These are phyloP conservation scores for Nudaria mundana DNA, from an alignment of 2,888 invertebrate genomes.

Conservation along the genomic window DNA sequence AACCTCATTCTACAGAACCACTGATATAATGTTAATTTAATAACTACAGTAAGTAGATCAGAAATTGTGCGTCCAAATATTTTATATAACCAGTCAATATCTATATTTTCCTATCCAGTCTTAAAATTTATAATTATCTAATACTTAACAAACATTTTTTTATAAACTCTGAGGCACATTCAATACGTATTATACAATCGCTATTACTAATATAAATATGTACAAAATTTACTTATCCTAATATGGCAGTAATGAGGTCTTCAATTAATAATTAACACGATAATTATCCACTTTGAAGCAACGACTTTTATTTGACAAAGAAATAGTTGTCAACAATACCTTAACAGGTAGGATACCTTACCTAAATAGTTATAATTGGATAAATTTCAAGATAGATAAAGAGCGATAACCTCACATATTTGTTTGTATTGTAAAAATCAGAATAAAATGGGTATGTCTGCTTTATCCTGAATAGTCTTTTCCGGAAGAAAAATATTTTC, in stretches of 20 bases:
- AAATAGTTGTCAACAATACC: constrained; percentile 6
- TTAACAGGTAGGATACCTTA: not conserved
- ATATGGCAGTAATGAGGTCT: constrained; percentile 78
- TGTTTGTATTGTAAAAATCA: not conserved
- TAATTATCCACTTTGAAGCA: constrained; percentile 5
- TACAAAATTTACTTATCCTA: constrained; percentile 62
- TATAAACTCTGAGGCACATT: constrained; percentile 78
- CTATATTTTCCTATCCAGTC: constrained; percentile 53
- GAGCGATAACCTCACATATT: constrained; percentile 18
- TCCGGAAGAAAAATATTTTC: too few species aligned
- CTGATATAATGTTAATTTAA: constrained; percentile 5
- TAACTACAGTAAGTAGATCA: constrained; percentile 24
- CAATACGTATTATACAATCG: constrained; percentile 64
- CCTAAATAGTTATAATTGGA: not conserved
- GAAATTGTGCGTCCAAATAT: constrained; percentile 21
- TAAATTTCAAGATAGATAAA: not conserved
- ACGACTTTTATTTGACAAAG: too few species aligned
- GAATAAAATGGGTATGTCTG: too few species aligned
- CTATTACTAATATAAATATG: constrained; percentile 40
- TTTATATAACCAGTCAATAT: constrained; percentile 16
- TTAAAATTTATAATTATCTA: constrained; percentile 50
- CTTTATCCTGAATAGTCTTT: too few species aligned
- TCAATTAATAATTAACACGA: constrained; percentile 32
- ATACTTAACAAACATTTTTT: constrained; percentile 66
- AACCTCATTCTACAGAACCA: too few species aligned